A percentile compares a stretch with the other conserved stretches of the same genome.
phyloP scores from a whole-genome alignment of 2,113 vertebrate genomes.

The Galeopterus variegatus region DNA sequence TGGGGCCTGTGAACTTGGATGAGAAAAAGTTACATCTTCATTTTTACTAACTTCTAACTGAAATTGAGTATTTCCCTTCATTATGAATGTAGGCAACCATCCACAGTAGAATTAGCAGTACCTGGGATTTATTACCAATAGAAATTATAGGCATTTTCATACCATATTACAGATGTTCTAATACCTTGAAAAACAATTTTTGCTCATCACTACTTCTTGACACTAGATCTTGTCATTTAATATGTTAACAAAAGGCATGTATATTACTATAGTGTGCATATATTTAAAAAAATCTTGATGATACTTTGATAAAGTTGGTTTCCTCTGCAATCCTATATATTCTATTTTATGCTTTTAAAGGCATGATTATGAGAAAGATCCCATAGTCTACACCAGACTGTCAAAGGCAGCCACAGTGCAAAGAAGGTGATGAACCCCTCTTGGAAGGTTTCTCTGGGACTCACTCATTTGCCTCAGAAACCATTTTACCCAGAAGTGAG shows the following conservation, averaged over 20 bases:
- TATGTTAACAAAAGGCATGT: neutral
- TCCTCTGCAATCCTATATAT: neutral
- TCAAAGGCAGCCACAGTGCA: neutral
- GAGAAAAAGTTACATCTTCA: neutral
- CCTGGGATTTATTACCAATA: neutral
- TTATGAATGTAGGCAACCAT: neutral
- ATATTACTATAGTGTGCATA: neutral
- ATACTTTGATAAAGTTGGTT: constrained; percentile 4
- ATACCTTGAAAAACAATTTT: constrained; percentile 40
- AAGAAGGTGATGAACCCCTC: neutral
- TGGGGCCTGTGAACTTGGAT: neutral
- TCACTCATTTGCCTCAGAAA: neutral
- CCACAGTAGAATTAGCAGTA: neutral
- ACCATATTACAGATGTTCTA: constrained; percentile 22
- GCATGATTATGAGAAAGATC: neutral
- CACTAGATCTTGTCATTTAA: constrained; percentile 44
- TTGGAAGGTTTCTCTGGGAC: neutral
- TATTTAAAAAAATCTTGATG: constrained; percentile 21
- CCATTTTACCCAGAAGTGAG: neutral
- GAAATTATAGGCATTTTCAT: neutral
- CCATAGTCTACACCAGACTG: neutral
- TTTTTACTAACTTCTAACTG: neutral
- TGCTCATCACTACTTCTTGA: constrained; percentile 33
- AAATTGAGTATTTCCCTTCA: neutral
- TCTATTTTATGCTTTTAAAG: constrained; percentile 20